These are phyloP conservation scores for Bubo blakistoni DNA, from an alignment of 2,113 vertebrate species.

Conservation along the genomic window DNA sequence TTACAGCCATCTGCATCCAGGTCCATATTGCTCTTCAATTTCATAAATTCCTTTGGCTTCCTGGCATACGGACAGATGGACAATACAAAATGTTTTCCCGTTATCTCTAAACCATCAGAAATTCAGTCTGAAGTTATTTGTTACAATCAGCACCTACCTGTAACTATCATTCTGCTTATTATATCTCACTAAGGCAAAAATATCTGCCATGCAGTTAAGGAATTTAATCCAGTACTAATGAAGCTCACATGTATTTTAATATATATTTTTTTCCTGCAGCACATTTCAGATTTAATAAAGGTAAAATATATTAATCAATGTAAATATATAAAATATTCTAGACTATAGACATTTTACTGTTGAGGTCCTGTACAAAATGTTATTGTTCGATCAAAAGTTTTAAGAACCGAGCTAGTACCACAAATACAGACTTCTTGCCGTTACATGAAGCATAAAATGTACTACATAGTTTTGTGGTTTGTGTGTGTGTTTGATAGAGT, in stretches of 20 bases:
- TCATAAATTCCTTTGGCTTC: neutral
- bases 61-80: neutral
- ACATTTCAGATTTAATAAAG: neutral
- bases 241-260: neutral
- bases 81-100: neutral
- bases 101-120: neutral
- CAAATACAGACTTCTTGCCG: neutral
- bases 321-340: neutral
- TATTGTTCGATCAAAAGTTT: neutral
- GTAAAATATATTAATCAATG: neutral
- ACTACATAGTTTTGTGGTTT: neutral
- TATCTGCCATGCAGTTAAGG: constrained; percentile 87
- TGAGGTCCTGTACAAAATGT: neutral
- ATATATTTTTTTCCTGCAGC: neutral
- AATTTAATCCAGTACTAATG: constrained; percentile 35
- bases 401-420: neutral
- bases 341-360: neutral
- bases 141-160: constrained; percentile 79
- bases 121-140: neutral
- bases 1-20: neutral
- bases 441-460: neutral
- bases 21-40: neutral
- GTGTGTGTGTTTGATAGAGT: neutral
- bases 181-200: constrained; percentile 99
- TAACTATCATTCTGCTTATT: constrained; percentile 94